These are phyloP conservation scores for Brotula barbata DNA, from an alignment of 2,797 vertebrate species.

Conservation along the genomic window DNA sequence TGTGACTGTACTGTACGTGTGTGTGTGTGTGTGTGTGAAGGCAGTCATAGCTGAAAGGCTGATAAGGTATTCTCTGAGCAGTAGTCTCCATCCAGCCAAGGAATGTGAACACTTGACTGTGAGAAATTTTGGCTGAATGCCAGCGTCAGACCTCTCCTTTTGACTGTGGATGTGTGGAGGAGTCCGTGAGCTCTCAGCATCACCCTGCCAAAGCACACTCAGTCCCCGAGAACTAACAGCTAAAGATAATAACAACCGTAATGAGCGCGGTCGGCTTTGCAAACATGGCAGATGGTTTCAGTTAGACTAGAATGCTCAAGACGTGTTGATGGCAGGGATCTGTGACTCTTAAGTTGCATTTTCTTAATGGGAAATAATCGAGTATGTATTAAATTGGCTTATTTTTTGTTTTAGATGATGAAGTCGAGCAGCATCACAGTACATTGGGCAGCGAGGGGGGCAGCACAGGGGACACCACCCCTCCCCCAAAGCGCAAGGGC, in stretches of 20 bases:
- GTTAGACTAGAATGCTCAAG: constrained; percentile 17
- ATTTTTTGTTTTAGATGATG: constrained; percentile 78
- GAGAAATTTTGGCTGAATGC: constrained; percentile 59
- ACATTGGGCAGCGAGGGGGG: constrained; percentile 83
- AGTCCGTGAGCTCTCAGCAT: constrained; percentile 59
- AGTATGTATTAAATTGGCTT: background rate
- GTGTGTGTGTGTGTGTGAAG: constrained; percentile 11
- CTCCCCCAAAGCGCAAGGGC: constrained; percentile 92
- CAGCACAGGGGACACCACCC: constrained; percentile 84
- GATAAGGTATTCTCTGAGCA: constrained; percentile 56
- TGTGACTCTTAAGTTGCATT: background rate
- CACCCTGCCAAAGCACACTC: constrained; percentile 70
- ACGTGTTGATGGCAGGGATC: background rate
- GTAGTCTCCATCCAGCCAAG: constrained; percentile 59
- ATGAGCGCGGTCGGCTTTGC: constrained; percentile 35
- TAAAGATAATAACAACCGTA: constrained; percentile 65
- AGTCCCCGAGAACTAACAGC: constrained; percentile 59
- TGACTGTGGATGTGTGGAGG: constrained; percentile 66
- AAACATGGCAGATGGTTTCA: constrained; percentile 31
- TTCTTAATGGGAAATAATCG: too few species aligned
- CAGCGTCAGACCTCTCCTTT: constrained; percentile 59
- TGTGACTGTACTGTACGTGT: constrained; percentile 19
- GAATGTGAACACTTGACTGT: constrained; percentile 74
- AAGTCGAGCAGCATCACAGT: constrained; percentile 77
- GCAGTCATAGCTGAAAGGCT: constrained; percentile 52